These are phyloP conservation scores for Brenthis ino DNA, from an alignment of 2,888 invertebrate genomes.

Conservation along the genomic window DNA sequence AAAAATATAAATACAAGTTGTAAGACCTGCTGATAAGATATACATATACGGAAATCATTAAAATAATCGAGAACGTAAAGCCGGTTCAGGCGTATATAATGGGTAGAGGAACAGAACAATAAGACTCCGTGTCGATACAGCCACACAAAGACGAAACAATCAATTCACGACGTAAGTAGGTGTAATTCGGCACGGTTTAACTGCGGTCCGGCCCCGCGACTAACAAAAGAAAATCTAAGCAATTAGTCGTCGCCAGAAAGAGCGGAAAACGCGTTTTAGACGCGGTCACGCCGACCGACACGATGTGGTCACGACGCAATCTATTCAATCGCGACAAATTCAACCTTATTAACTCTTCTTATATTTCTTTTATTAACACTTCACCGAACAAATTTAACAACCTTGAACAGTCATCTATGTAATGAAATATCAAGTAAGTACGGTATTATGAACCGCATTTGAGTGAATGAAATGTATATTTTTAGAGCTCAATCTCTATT, in stretches of 20 bases:
- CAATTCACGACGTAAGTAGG: slow-evolving; percentile 81
- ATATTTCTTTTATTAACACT: slow-evolving; percentile 32
- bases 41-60: slow-evolving; percentile 68
- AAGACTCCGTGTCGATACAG: slow-evolving; percentile 78
- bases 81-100: slow-evolving; percentile 76
- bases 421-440: slow-evolving; percentile 29
- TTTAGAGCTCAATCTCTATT: slow-evolving; percentile 53
- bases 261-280: slow-evolving; percentile 81
- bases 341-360: slow-evolving; percentile 38
- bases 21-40: slow-evolving; percentile 47
- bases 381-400: slow-evolving; percentile 18
- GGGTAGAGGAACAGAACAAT: slow-evolving; percentile 72
- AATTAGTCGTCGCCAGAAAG: slow-evolving; percentile 82
- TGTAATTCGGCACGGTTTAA: slow-evolving; percentile 77
- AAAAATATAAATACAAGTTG: slow-evolving; percentile 24
- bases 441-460: slow-evolving; percentile 44
- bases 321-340: slow-evolving; percentile 32
- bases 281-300: slow-evolving; percentile 72
- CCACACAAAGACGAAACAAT: slow-evolving; percentile 78
- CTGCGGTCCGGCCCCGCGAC: slow-evolving; percentile 76
- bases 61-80: slow-evolving; percentile 75
- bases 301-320: slow-evolving; percentile 61
- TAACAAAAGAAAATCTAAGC: slow-evolving; percentile 82
- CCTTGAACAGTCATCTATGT: slow-evolving; percentile 35
- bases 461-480: slow-evolving; percentile 38